Evolutionary conservation across 2,113 vertebrate genomes (phyloP), one percentile per base, ranked within the genome.

Genomic region (Myrmecobius fasciatus): DNA sequence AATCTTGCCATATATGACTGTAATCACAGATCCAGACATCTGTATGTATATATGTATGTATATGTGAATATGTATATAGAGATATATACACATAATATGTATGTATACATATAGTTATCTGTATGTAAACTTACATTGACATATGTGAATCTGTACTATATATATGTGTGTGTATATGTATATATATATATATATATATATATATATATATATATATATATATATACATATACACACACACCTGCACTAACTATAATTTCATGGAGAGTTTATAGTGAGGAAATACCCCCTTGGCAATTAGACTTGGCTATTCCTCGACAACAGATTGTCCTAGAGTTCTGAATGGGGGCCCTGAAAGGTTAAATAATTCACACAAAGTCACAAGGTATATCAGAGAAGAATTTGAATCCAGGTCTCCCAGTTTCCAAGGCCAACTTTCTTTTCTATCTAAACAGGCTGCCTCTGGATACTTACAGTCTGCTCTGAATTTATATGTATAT

Each of bases 311-410:
- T 3, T 67, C 11, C 56, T 67, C 12, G 36, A 31, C 31, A 67
- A 1, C 0, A 3, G 26, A 36, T 36, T 36, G 12, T 67, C 56
- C 28, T 31, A 36, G 28, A 67, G 31, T 12, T 10, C 56, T 67
- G 28, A 5, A 31, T 8, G 56, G 28, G 8, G 56, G 56, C 10
- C 67, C 60, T 51, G 12, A 92, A 28, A 75, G 95, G 52, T 94
- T 53, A 95, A 97, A 46, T 93, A 95, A 97, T 49, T 94, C 46
- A 48, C 92, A 96, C 48, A 53, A 95, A 25, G 26, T 92, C 83
- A 22, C 51, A 52, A 92, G 91, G 28, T 92, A 53, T 96, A 43
- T 89, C 26, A 94, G 25, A 17, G 94, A 53, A 92, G 53, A 94
- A 91, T 93, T 91, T 96, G 48, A 53, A 95, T 51, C 95, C 75